phyloP scores from a whole-genome alignment of 2,888 invertebrate species.

The Phortica magna region DNA sequence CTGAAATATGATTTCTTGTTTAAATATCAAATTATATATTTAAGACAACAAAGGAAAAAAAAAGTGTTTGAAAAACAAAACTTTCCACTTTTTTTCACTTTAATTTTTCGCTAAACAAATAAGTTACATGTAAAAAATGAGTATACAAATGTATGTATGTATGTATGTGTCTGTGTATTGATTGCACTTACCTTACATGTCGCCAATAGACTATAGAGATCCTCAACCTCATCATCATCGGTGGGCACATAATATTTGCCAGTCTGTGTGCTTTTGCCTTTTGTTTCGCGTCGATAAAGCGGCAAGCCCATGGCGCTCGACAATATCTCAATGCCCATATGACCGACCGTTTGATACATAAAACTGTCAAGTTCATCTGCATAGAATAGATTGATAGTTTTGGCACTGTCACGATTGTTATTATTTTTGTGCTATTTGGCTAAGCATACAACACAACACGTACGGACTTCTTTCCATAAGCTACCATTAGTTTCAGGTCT shows the following conservation, averaged over 20 bases:
- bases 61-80: neutral
- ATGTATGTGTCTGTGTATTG: slow-evolving; percentile 2
- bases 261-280: slow-evolving; percentile 89
- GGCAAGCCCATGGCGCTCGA: slow-evolving; percentile 97
- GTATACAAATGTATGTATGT: too few relatives aligned
- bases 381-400: neutral
- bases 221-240: slow-evolving; percentile 97
- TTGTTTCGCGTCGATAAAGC: slow-evolving; percentile 89
- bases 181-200: slow-evolving; percentile 73
- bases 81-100: too few relatives aligned
- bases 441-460: too few relatives aligned
- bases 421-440: too few relatives aligned
- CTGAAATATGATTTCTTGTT: too few relatives aligned
- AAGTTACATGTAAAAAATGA: slow-evolving; percentile 2
- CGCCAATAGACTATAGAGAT: slow-evolving; percentile 89
- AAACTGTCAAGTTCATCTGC: slow-evolving; percentile 95
- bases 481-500: too few relatives aligned
- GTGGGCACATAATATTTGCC: slow-evolving; percentile 89
- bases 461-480: neutral
- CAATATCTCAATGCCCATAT: slow-evolving; percentile 94
- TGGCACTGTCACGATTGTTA: too few relatives aligned
- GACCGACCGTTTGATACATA: slow-evolving; percentile 99
- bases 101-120: slow-evolving; percentile 4
- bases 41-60: slow-evolving; percentile 3
- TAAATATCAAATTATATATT: neutral